Conservation (phyloP, 2,797 vertebrate genomes). For the Margarornis squamiger region DNA sequence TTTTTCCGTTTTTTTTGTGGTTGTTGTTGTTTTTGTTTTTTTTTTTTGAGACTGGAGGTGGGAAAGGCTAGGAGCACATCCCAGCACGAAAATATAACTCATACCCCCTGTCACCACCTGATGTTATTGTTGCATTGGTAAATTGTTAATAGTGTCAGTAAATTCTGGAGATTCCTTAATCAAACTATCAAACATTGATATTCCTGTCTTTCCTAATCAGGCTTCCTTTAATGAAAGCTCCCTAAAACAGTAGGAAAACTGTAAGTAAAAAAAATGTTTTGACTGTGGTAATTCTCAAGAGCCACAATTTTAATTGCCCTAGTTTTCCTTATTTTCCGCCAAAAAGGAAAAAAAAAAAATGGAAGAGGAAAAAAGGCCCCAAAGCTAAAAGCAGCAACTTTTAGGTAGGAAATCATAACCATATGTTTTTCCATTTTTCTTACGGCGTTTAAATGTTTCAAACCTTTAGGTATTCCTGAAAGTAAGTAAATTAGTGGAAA, state of each 20-base stretch:
- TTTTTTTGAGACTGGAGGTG: not conserved
- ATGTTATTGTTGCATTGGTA: not conserved
- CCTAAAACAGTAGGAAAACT: not conserved
- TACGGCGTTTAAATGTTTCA: not conserved
- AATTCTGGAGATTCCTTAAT: not conserved
- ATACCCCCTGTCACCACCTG: not conserved
- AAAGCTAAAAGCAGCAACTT: not conserved
- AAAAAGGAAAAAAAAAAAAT: not conserved
- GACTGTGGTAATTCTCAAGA: not conserved
- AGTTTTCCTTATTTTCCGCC: not conserved
- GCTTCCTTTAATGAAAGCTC: not conserved
- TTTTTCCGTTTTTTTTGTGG: too few relatives aligned
- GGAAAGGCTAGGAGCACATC: not conserved
- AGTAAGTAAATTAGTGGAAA: conserved; percentile 43
- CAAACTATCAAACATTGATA: not conserved
- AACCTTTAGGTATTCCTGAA: conserved; percentile 29
- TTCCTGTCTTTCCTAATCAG: not conserved
- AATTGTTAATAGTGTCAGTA: not conserved
- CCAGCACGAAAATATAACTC: not conserved
- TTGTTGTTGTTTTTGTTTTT: not conserved
- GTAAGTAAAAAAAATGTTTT: not conserved
- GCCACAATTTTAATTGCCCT: not conserved
- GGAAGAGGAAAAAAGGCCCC: not conserved
- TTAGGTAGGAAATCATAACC: not conserved
- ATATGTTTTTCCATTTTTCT: conserved; percentile 21